Evolutionary conservation across 2,797 vertebrate species (phyloP), one percentile per base, ranked within the genome.

Genomic region (Valencia hispanica): DNA sequence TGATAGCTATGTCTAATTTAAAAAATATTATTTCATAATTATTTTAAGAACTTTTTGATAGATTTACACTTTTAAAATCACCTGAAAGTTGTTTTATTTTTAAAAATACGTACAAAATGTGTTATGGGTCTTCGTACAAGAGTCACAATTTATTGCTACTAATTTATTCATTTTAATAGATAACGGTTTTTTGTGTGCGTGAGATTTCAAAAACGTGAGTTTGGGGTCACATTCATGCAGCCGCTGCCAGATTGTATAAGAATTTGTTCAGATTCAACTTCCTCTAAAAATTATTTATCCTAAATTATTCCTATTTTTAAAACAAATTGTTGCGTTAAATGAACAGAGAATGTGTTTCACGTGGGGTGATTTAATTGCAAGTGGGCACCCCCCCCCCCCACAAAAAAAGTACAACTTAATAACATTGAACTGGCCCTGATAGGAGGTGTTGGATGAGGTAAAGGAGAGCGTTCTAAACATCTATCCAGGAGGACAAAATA

Each of bases 391-490:
- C n/a, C n/a, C n/a, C n/a, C n/a, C n/a, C n/a, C 34, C 25, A 15
- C n/a, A 15, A 12, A 17, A 27, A 5, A 68, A 27, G 41, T 68
- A n/a, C 65, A 27, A 15, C 12, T n/a, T 68, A n/a, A 68, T 12
- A 82, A 82, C 47, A 8, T 48, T 48, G 9, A 78, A 73, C 69
- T 75, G 48, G 78, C 80, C 48, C 76, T 74, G 79, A 61, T 17
- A 88, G 78, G 70, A 90, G 73, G 78, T 86, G 86, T 75, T 79
- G 84, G 83, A 90, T 86, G 91, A 92, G 90, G 89, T 93, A 90
- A 92, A 89, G 80, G 77, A 83, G 73, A 89, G 77, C 74, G 73
- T 80, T 72, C 70, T 84, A 86, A 79, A 83, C 69, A 45, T 50
- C 8, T 9, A 41, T 25, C 36, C 11, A 2, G 0, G 1, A 8